Conservation (phyloP, 2,888 invertebrate genomes). For the Drosophila limbata region DNA sequence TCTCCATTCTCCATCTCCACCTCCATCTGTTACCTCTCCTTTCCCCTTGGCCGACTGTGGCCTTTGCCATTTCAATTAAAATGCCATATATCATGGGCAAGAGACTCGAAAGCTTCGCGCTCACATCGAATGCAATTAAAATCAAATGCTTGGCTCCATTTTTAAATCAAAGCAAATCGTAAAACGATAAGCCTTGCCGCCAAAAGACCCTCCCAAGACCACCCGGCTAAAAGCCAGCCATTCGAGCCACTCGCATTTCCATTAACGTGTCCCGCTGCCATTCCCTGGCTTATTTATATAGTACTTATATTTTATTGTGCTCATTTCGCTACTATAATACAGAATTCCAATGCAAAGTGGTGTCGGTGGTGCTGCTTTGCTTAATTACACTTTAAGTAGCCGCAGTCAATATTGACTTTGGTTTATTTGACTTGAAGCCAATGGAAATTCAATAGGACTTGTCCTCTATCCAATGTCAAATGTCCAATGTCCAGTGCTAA, state of each 20-base stretch:
- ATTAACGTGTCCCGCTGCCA: constrained; percentile 16
- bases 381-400: constrained; percentile 72
- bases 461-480: not conserved
- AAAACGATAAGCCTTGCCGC: constrained; percentile 63
- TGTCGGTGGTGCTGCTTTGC: constrained; percentile 28
- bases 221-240: constrained; percentile 43
- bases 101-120: constrained; percentile 31
- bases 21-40: not conserved
- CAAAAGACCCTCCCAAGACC: constrained; percentile 44
- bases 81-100: constrained; percentile 66
- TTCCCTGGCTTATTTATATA: constrained; percentile 51
- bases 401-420: constrained; percentile 62
- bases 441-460: constrained; percentile 57
- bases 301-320: constrained; percentile 65
- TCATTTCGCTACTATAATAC: constrained; percentile 32
- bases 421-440: constrained; percentile 36
- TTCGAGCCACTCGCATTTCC: constrained; percentile 18
- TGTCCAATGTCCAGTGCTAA: constrained; percentile 14
- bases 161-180: constrained; percentile 73
- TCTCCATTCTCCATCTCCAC: not conserved
- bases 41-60: constrained; percentile 16
- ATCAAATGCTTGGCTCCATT: constrained; percentile 67
- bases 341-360: constrained; percentile 61
- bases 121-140: constrained; percentile 81
- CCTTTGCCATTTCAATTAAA: constrained; percentile 77